Evolutionary conservation across 2,113 vertebrate species (phyloP), one percentile per base, ranked within the genome.

Genomic region (Recurvirostra avosetta): DNA sequence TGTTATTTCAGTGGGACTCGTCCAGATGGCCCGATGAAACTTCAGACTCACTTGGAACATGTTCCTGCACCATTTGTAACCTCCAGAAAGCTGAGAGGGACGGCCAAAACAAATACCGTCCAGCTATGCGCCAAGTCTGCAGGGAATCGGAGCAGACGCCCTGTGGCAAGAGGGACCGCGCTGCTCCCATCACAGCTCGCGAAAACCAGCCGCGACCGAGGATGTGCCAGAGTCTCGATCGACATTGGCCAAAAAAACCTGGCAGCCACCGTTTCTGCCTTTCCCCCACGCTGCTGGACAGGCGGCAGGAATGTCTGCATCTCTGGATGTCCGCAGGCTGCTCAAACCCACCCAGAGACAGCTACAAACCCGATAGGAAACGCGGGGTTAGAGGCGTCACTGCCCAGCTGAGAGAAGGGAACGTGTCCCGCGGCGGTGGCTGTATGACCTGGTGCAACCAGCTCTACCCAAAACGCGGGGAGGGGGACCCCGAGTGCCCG

Each of bases 361-460:
- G 41, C 50, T 8, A 56, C 59, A 45, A 67, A 63, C 13, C 12
- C 0, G 2, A 40, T 9, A 20, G 45, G 25, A 29, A 45, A 36
- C 2, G 0, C 0, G 0, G 74, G 26, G 8, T 4, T 1, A 3
- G 75, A 61, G 86, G 12, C 8, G 6, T 6, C 26, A 25, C 10
- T 4, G 3, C 30, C 15, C 4, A 36, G 66, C 50, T 30, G 56
- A n/a, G 67, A 82, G 92, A 72, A 52, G 53, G 71, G 22, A 47
- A 43, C 5, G 0, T 0, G 6, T 56, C 41, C 70, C 55, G 2
- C 0, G 0, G 55, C 2, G 1, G 26, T 0, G 16, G 47, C 5
- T 4, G 40, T 6, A 45, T 1, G 5, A 21, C 50, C 61, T 2
- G 15, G 9, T 11, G 62, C 5, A 32, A 56, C 55, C 68, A 80